Percentiles rank a stretch among this genome's conserved stretches.
phyloP scores from a whole-genome alignment of 2,888 invertebrate species.

The Zonitis immaculata region DNA sequence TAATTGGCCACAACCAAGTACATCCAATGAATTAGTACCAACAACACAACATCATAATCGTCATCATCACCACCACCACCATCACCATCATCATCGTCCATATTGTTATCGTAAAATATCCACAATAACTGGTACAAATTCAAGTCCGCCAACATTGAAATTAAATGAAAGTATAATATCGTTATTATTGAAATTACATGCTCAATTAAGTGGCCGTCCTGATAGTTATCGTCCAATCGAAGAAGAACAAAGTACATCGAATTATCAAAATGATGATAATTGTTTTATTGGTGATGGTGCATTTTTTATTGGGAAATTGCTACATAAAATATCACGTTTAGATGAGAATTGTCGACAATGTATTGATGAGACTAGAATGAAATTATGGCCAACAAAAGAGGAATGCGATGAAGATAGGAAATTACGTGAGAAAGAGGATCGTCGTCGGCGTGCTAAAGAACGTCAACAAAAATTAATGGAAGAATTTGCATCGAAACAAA shows the following conservation, averaged over 20 bases:
- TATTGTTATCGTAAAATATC: constrained; percentile 32
- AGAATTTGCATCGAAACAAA: constrained; percentile 87
- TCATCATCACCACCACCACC: background rate
- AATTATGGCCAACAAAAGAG: constrained; percentile 77
- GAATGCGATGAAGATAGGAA: constrained; percentile 73
- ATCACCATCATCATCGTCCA: constrained; percentile 23
- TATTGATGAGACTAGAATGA: constrained; percentile 64
- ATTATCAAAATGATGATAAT: constrained; percentile 33
- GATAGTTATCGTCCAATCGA: constrained; percentile 64
- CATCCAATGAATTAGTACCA: constrained; percentile 49
- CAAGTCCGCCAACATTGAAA: constrained; percentile 41
- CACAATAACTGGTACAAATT: constrained; percentile 35
- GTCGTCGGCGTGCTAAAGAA: constrained; percentile 79
- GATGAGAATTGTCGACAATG: constrained; percentile 66
- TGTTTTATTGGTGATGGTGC: constrained; percentile 76
- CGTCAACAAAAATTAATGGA: constrained; percentile 89
- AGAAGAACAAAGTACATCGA: constrained; percentile 34
- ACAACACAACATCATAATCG: constrained; percentile 36
- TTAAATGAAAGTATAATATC: constrained; percentile 88
- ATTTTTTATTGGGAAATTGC: constrained; percentile 74
- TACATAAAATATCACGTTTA: constrained; percentile 68
- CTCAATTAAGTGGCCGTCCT: constrained; percentile 76
- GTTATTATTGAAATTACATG: constrained; percentile 83
- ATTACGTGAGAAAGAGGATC: constrained; percentile 70
- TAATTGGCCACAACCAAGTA: constrained; percentile 20